Evolutionary conservation across 1,140 invertebrate species (phyloP), one percentile per base, ranked within the genome.

Genomic region (Anastatus disparis): DNA sequence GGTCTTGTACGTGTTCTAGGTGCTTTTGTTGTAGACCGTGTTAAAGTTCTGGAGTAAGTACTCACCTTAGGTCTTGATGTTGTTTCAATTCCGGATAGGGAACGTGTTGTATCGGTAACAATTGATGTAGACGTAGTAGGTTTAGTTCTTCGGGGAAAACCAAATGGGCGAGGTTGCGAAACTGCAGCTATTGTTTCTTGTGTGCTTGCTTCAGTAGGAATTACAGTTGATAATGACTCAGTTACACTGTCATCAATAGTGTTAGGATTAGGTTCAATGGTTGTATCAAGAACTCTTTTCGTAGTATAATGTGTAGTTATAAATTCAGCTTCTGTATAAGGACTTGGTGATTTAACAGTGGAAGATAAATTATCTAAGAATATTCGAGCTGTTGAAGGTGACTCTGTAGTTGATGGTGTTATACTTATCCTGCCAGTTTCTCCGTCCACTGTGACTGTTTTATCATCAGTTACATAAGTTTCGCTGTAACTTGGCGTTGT

Each of bases 141-240:
- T 66, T 79, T 75, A 72, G 80, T 82, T 77, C 87, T 78, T 72
- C 80, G 75, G 22, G 84, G 82, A 74, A 85, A 88, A 76, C 86
- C 84, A 73, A 88, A 88, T n/a, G 87, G 87, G 78, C 87, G 80
- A 63, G 87, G 87, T 79, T 87, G 87, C 66, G 87, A 87, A 58
- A 88, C 83, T 31, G 81, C 78, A 24, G 84, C 78, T 59, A 81
- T 75, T 35, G 84, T 84, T 74, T 73, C 74, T 70, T 74, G 79
- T 26, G 78, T 71, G 35, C 73, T 71, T 52, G 78, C 53, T 46
- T 77, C 74, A 83, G 68, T 81, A 81, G 71, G 17, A 42, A 27
- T 42, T 13, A 50, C 26, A 44, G 35, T 62, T 40, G 40, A 20
- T 24, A 66, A 59, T 4, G 62, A 59, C 22, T 71, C 70, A 2